These are phyloP conservation scores for Xestia sexstrigata DNA, from an alignment of 2,888 invertebrate genomes.

Conservation along the genomic window DNA sequence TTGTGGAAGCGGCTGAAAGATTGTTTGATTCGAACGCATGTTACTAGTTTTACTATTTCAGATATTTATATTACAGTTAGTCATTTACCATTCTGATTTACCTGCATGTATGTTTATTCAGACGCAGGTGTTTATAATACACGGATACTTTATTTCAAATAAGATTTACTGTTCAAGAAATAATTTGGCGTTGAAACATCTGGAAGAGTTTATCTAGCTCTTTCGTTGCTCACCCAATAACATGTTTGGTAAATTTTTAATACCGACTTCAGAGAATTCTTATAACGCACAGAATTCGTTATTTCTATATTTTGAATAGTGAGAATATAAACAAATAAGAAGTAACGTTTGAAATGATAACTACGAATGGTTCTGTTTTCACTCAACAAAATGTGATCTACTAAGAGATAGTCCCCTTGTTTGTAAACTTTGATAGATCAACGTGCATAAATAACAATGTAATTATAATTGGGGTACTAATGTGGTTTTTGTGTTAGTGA, in stretches of 20 bases:
- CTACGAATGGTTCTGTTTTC: slow-evolving; percentile 35
- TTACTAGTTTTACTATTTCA: slow-evolving; percentile 85
- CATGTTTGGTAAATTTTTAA: slow-evolving; percentile 69
- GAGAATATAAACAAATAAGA: slow-evolving; percentile 12
- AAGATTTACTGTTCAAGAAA: slow-evolving; percentile 86
- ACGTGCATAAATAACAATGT: slow-evolving; percentile 73
- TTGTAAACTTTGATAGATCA: slow-evolving; percentile 72
- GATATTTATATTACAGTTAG: slow-evolving; percentile 89
- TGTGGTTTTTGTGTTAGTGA: slow-evolving; percentile 87
- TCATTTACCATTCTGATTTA: slow-evolving; percentile 90
- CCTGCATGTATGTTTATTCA: slow-evolving; percentile 88
- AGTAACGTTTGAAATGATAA: background rate
- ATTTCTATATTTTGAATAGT: slow-evolving; percentile 43
- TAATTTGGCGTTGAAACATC: slow-evolving; percentile 85
- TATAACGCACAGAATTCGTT: slow-evolving; percentile 48
- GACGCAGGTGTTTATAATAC: slow-evolving; percentile 88
- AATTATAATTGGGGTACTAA: slow-evolving; percentile 82
- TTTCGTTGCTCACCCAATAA: slow-evolving; percentile 72
- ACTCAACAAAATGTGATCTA: slow-evolving; percentile 58
- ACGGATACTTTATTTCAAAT: slow-evolving; percentile 87
- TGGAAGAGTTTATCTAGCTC: slow-evolving; percentile 77
- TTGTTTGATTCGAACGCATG: slow-evolving; percentile 84
- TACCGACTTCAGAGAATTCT: slow-evolving; percentile 64
- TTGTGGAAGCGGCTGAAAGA: slow-evolving; percentile 87
- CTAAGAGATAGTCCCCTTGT: slow-evolving; percentile 65